phyloP scores from a whole-genome alignment of 2,797 vertebrate genomes.

The Xenentodon cancila region DNA sequence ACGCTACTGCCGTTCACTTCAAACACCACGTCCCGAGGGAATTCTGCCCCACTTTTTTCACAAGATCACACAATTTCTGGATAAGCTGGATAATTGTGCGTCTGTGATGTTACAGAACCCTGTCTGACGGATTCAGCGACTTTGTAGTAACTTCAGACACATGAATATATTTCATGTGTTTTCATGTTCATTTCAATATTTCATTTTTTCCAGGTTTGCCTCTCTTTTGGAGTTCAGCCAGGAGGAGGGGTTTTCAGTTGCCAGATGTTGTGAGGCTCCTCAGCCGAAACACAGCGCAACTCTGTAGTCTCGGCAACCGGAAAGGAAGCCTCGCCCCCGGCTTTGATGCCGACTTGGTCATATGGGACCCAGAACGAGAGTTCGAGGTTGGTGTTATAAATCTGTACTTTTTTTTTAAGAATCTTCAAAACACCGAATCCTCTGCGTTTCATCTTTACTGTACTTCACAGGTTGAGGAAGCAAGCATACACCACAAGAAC shows the following conservation, averaged over 20 bases:
- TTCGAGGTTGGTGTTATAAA: conserved; percentile 75
- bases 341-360: conserved; percentile 86
- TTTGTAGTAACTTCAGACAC: no score
- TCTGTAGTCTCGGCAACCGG: conserved; percentile 78
- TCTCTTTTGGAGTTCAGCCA: conserved; percentile 87
- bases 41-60: no score
- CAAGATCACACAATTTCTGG: no score
- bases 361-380: conserved; percentile 87
- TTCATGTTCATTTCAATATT: no score
- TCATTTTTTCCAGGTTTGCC: conserved; percentile 77
- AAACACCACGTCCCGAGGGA: no score
- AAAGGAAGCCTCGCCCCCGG: conserved; percentile 82
- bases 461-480: conserved; percentile 77
- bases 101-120: no score
- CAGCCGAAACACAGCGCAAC: conserved; percentile 81
- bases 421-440: not conserved
- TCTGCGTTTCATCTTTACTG: not conserved
- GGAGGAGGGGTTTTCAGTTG: conserved; percentile 80
- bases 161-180: no score
- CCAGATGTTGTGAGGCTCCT: conserved; percentile 81
- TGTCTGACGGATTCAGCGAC: no score
- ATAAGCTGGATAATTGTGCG: no score
- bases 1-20: not conserved
- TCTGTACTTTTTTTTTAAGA: not conserved
- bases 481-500: conserved; percentile 82